Conservation (phyloP, 2,797 vertebrate genomes). For the Ispidina picta region DNA sequence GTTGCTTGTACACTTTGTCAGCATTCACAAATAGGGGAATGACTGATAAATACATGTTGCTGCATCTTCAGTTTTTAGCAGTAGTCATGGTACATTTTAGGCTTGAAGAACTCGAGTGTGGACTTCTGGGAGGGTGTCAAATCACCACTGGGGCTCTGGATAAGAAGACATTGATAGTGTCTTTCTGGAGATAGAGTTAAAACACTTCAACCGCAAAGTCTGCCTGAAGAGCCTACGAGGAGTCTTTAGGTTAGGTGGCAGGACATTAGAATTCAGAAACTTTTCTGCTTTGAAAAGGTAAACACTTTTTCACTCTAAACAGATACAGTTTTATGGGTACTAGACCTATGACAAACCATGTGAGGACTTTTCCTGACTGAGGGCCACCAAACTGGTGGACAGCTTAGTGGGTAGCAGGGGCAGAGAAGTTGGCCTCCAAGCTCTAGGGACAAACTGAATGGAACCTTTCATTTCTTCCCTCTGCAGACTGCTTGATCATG, state of each 20-base stretch:
- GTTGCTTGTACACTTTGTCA: not conserved
- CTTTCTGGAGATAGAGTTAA: not conserved
- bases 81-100: not conserved
- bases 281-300: not conserved
- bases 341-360: not conserved
- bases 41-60: constrained; percentile 18
- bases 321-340: not conserved
- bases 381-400: not conserved
- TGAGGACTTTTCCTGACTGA: not conserved
- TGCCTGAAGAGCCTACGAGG: not conserved
- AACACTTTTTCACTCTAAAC: not conserved
- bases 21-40: constrained; percentile 34
- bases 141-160: not conserved
- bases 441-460: not conserved
- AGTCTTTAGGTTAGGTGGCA: not conserved
- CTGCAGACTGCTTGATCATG: not conserved
- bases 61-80: constrained; percentile 9
- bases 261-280: not conserved
- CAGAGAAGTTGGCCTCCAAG: not conserved
- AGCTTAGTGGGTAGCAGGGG: not conserved
- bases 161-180: not conserved
- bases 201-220: not conserved
- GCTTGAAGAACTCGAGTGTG: not conserved
- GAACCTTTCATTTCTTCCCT: not conserved
- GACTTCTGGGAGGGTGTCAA: not conserved